Base-by-base conservation (phyloP, 2,797 vertebrate genomes). In the Smutsia gigantea region DNA sequence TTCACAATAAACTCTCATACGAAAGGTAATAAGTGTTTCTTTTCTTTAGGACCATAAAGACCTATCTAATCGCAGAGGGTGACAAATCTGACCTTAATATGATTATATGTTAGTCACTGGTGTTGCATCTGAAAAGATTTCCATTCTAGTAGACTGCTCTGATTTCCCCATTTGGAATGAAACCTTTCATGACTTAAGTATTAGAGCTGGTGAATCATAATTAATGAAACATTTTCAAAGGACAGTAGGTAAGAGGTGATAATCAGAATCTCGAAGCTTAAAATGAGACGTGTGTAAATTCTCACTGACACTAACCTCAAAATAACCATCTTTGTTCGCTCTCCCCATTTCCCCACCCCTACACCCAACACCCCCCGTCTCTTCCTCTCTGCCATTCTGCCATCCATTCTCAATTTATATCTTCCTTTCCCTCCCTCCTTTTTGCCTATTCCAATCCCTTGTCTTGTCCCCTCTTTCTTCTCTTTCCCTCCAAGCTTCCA, bases 151-250 rank as follows among this genome's bases (percentile, higher is more conserved):
- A 84, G 42, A 37, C 61, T 90, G 34, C 53, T 96, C 68, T 91
- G 72, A 85, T 85, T 85, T 87, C 39, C 29, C n/a, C 63, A 92
- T 93, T 72, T 64, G 37, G 49, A 96, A 96, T 42, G 7, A 92
- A 96, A 87, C 21, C 53, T 79, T 85, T 87, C 85, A 71, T 79
- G 55, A 93, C 53, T 90, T 77, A 75, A 61, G 29, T 64, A 85
- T 94, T 83, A 95, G 59, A 89, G 49, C 31, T 89, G 59, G 53
- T 93, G 49, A 91, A 93, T 93, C 51, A 63, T 83, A 96, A 94
- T 64, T 87, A 94, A 90, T 96, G 85, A 93, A 94, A 92, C 37
- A 69, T 83, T 95, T 92, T 95, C 37, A 69, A 88, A 84, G 83
- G 84, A 64, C 49, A 87, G 49, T 25, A 87, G 86, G 64, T 57